Base-by-base conservation (phyloP, 1,140 invertebrate species). In the Conus ventricosus region DNA sequence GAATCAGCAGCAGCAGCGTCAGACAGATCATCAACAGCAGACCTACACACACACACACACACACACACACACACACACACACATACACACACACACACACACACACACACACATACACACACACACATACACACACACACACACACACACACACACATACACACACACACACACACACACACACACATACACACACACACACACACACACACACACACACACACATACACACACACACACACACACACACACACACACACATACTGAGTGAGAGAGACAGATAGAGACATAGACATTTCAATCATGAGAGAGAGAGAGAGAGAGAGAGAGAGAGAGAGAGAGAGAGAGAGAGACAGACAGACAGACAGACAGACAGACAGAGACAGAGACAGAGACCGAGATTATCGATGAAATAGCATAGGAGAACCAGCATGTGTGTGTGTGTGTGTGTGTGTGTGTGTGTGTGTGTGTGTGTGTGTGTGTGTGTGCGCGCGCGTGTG, bases 11-110 rank as follows among this genome's bases (percentile, higher is more conserved):
- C 87, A 91, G 53, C 10, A 89, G 11, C 15, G 84, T 80, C 23
- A 91, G 71, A 84, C 88, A 63, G 13, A 91, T 67, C 80, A 91
- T 39, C 87, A 91, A 63, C 23, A 91, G 81, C 27, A 91, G 63
- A 85, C 90, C 90, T 91, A 87, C 5, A 57, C 81, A 57, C 5
- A 75, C 20, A 75, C 11, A 75, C 67, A 75, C 11, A 83, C 39
- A 23, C 25, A 83, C 39, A 55, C 25, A 83, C 39, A 23, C 25
- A 83, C 39, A 55, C 25, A 83, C 11, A 55, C 25, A 83, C 39
- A 23, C 3, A 83, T 15, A 55, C 3, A 53, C 11, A n/a, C 25
- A 75, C 27, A 20, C n/a, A 15, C 81, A n/a, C n/a, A 83, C 81
- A 55, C 81, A 83, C 81, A 55, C n/a, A 83, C 81, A 55, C n/a